These are phyloP conservation scores for Nyctalus aviator DNA, from an alignment of 2,797 vertebrate species.

Conservation along the genomic window DNA sequence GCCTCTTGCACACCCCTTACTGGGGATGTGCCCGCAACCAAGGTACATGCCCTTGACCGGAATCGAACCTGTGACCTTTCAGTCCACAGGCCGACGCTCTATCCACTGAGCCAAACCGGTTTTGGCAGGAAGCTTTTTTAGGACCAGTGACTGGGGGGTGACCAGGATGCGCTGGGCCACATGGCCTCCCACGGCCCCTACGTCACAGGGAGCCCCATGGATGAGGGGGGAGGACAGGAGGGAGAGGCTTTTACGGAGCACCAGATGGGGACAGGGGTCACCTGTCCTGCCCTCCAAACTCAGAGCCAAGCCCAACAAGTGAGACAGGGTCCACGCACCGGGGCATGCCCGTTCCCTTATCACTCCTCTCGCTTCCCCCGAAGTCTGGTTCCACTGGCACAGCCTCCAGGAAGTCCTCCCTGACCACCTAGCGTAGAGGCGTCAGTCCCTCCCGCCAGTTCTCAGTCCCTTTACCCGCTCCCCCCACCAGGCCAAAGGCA, in stretches of 20 bases:
- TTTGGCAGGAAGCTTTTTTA: not conserved
- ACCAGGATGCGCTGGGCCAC: not conserved
- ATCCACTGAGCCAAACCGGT: too few relatives aligned
- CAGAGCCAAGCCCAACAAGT: not conserved
- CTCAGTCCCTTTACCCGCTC: not conserved
- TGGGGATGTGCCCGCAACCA: too few relatives aligned
- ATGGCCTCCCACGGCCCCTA: not conserved
- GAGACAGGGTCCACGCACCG: not conserved
- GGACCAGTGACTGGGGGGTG: not conserved
- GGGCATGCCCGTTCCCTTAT: not conserved
- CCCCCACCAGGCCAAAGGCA: not conserved
- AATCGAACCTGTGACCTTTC: too few relatives aligned
- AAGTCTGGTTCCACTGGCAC: not conserved
- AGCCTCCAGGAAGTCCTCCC: not conserved
- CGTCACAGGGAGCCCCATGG: fast-evolving
- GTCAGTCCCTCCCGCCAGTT: not conserved
- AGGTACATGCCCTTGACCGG: too few relatives aligned
- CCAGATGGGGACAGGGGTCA: not conserved
- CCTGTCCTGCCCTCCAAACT: not conserved
- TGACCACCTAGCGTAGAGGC: not conserved
- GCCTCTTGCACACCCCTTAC: too few relatives aligned
- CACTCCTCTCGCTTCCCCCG: not conserved
- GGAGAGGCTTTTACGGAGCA: not conserved
- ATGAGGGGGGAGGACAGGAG: not conserved
- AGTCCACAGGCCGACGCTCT: too few relatives aligned